Percentiles rank a stretch among this genome's conserved stretches.
Conservation (phyloP, 2,113 vertebrate species). For the Aegotheles bennettii region DNA sequence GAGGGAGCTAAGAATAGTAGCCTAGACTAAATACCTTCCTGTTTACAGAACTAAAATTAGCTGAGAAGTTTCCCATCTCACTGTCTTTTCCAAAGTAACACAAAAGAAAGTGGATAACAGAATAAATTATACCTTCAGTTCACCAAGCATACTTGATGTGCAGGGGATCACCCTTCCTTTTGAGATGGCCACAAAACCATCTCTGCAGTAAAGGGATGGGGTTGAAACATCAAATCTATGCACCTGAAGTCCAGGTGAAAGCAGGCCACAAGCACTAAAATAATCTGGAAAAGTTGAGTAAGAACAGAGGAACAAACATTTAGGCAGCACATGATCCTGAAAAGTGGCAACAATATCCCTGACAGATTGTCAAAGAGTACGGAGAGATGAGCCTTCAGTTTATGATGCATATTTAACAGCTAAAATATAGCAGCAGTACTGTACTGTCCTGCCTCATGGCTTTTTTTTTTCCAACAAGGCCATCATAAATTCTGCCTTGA, state of each 20-base stretch:
- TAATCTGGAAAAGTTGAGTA: not conserved
- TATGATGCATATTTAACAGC: conserved; percentile 18
- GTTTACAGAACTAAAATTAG: not conserved
- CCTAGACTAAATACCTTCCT: not conserved
- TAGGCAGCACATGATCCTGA: not conserved
- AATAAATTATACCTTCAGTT: not conserved
- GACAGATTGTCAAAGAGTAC: not conserved
- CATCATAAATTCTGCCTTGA: conserved; percentile 55
- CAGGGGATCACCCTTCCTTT: not conserved
- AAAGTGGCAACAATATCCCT: not conserved
- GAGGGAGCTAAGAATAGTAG: not conserved
- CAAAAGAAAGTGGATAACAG: not conserved
- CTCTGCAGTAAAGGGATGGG: not conserved
- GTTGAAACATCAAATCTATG: not conserved
- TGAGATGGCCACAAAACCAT: not conserved
- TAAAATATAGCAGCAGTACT: conserved; percentile 9
- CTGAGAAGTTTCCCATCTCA: not conserved
- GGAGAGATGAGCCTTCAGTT: not conserved
- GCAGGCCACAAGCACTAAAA: not conserved
- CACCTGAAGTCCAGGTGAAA: not conserved
- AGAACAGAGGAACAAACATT: not conserved
- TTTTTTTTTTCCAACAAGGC: conserved; percentile 4
- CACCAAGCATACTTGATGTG: not conserved
- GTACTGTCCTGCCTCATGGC: not conserved
- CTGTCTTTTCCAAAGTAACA: not conserved